Base-by-base conservation (phyloP, 2,888 invertebrate genomes). In the Cactoblastis cactorum region DNA sequence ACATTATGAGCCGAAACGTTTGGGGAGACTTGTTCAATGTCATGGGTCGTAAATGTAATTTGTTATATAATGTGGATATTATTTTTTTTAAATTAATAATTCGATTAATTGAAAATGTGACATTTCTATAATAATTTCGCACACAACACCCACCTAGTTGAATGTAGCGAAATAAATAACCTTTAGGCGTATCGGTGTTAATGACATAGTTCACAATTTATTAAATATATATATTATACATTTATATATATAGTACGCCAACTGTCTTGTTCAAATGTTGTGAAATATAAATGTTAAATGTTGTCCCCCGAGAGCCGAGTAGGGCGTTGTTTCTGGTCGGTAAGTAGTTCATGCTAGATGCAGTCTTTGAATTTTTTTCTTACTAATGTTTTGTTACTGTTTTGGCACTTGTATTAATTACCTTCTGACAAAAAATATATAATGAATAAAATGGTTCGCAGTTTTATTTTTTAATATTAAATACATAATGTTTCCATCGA, bases 361-460 rank as follows among this genome's bases (percentile, higher is more conserved):
- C 88, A 83, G 80, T 77, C 79, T 77, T 18, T 85, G 70, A 78
- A n/a, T 83, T 86, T 85, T 58, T 84, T 87, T 85, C 83, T 78
- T 86, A 87, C 88, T 89, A 89, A 89, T 88, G 74, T 83, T 83
- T 89, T 89, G 87, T 89, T 89, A 87, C 80, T 86, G 86, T 87
- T 87, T 88, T 85, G 87, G 88, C 89, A 88, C 89, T n/a, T 84
- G 83, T 87, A 88, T 88, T 88, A 89, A 88, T 87, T 87, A 89
- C 83, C 89, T 87, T 88, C 88, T 87, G 88, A 88, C 84, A 86
- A 88, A 86, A 83, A 85, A 87, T 87, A 87, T 89, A 86, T 88
- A 83, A 88, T 87, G 74, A 87, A 77, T 83, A 81, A 83, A 83
- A 74, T 69, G 54, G 62, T 64, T 62, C 74, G 78, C 52, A 59